Percentiles rank a stretch among this genome's conserved stretches.
Evolutionary conservation across 2,888 invertebrate genomes (phyloP).

Genomic region (Hipparchia semele): DNA sequence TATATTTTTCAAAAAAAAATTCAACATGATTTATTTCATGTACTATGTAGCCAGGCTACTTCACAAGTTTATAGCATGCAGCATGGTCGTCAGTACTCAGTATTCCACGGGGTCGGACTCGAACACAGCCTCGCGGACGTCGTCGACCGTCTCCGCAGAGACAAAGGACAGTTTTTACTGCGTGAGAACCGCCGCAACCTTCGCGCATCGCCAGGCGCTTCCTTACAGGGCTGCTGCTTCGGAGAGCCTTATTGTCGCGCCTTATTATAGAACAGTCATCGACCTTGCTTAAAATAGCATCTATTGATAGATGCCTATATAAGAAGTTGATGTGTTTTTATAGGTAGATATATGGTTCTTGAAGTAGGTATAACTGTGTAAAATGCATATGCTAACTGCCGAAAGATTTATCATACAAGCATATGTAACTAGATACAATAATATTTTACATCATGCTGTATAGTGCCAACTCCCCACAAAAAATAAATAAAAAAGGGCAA

Average conservation of each 20-base stretch:
- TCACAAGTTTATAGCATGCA: background rate
- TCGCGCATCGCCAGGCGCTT: conserved; percentile 50
- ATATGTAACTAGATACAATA: no score
- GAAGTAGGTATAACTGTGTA: no score
- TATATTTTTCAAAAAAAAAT: no score
- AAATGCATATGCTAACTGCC: no score
- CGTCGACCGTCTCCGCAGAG: conserved; percentile 41
- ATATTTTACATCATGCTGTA: no score
- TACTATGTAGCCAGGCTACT: no score
- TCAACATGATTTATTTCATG: no score
- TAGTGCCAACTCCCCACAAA: no score
- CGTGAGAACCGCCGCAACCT: conserved; percentile 62
- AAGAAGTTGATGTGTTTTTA: background rate
- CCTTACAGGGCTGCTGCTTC: conserved; percentile 40
- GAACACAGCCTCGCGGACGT: conserved; percentile 48
- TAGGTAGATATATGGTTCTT: background rate
- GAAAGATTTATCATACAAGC: no score
- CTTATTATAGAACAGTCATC: background rate
- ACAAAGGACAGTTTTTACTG: conserved; percentile 62
- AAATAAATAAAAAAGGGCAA: no score
- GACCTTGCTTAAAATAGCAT: background rate
- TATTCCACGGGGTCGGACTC: conserved; percentile 44
- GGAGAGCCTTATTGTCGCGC: background rate
- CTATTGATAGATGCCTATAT: background rate
- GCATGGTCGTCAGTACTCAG: conserved; percentile 26